Evolutionary conservation across 2,888 invertebrate genomes (phyloP).

Genomic region (Apotomis capreana): DNA sequence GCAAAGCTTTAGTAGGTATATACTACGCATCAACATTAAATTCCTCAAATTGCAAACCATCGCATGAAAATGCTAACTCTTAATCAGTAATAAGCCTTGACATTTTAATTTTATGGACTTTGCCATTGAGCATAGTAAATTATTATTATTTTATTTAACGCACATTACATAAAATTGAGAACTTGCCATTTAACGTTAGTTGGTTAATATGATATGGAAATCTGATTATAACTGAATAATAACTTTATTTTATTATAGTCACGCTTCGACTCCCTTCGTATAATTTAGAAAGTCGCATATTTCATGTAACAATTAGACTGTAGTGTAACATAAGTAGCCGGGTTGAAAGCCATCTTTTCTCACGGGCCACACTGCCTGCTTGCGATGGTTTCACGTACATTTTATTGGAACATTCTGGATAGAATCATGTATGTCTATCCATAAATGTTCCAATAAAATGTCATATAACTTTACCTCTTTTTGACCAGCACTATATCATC

Average conservation of each 20-base stretch:
- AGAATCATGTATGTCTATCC: too few species aligned
- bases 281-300: constrained; percentile 43
- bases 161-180: neutral
- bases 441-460: too few species aligned
- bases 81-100: too few species aligned
- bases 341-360: constrained; percentile 51
- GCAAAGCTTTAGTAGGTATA: too few species aligned
- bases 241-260: constrained; percentile 29
- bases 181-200: neutral
- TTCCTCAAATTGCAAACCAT: too few species aligned
- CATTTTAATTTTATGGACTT: too few species aligned
- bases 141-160: neutral
- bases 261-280: constrained; percentile 30
- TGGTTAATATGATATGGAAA: constrained; percentile 6
- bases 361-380: constrained; percentile 25
- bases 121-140: too few species aligned
- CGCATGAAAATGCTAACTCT: too few species aligned
- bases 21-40: too few species aligned
- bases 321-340: constrained; percentile 46
- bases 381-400: neutral
- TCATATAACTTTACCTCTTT: too few species aligned
- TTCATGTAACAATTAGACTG: constrained; percentile 43
- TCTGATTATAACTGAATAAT: constrained; percentile 5
- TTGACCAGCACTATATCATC: too few species aligned
- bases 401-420: neutral